Evolutionary conservation across 2,113 vertebrate genomes (phyloP).

Genomic region (Neodontobutis hainanensis): DNA sequence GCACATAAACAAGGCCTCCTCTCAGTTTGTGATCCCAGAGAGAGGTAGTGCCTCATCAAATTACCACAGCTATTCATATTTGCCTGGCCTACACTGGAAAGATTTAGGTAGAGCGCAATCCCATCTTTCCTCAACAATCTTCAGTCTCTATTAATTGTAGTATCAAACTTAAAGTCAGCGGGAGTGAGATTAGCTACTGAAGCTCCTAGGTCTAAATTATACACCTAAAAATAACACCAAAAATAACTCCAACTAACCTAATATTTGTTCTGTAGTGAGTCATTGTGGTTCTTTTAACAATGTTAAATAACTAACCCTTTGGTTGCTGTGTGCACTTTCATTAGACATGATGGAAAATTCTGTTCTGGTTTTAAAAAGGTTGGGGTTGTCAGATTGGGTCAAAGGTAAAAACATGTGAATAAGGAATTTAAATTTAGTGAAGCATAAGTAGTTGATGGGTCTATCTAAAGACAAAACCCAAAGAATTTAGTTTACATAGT

Average conservation of each 20-base stretch:
- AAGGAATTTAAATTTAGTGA: no score
- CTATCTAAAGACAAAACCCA: no score
- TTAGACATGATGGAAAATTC: neutral
- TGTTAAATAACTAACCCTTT: neutral
- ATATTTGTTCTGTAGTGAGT: conserved; percentile 1
- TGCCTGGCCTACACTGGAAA: conserved; percentile 66
- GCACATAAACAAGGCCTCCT: conserved; percentile 76
- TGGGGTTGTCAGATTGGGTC: no score
- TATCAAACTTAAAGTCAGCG: conserved; percentile 36
- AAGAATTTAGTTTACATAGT: no score
- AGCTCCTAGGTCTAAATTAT: conserved; percentile 17
- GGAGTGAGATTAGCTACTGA: conserved; percentile 20
- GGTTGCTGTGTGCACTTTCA: neutral
- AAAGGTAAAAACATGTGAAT: no score
- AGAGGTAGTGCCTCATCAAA: conserved; percentile 70
- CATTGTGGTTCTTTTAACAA: neutral
- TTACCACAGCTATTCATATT: conserved; percentile 76
- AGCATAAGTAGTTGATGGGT: no score
- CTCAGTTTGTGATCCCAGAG: conserved; percentile 69
- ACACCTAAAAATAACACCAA: conserved; percentile 3
- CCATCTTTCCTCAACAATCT: conserved; percentile 68
- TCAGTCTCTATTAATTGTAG: conserved; percentile 65
- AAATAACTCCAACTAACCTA: conserved; percentile 3
- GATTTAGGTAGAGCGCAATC: conserved; percentile 70
- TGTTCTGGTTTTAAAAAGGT: no score